Base-by-base conservation (phyloP, 2,888 invertebrate genomes). In the Brachylomia viminalis region DNA sequence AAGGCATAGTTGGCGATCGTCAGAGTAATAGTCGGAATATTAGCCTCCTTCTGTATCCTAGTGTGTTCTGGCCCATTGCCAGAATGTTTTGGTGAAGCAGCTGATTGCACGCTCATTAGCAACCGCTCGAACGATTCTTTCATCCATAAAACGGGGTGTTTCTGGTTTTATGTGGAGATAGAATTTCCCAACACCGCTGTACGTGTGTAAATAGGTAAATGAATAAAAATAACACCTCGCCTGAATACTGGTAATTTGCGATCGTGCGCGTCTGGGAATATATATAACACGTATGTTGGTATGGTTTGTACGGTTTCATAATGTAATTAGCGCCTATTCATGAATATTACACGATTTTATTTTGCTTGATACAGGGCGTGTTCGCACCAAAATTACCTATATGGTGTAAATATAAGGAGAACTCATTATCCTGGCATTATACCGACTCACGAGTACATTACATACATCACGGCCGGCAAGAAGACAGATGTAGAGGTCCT, bases 291-390 rank as follows among this genome's bases (percentile, higher is more conserved):
- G 80, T 74, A 45, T 72, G 65, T 56, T 56, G 54, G 54, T 62
- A 82, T 27, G 69, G 83, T 69, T 82, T 82, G 82, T 77, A 79
- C 62, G 83, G 74, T 74, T 83, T 88, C 76, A 85, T 85, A 83
- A 85, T 80, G 81, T 82, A 88, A 88, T 87, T 82, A 88, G 79
- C 76, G 76, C 62, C 77, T 74, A 77, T 85, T 88, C 85, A 86
- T 85, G 88, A 88, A 83, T 85, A 86, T 84, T 73, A 85, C 67
- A 72, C 67, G 74, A 77, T 87, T 88, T 86, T 77, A 80, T 83
- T 85, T 79, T 69, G 66, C 75, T 83, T 75, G 68, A 79, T 75
- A 66, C 47, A 20, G 49, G 45, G 38, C 59, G 61, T 74, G 68
- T 65, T 82, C 67, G 38, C 56, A 66, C 49, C 83, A 89, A 88